Conservation (phyloP, 2,797 vertebrate genomes). For the Scomberomorus guttatus region DNA sequence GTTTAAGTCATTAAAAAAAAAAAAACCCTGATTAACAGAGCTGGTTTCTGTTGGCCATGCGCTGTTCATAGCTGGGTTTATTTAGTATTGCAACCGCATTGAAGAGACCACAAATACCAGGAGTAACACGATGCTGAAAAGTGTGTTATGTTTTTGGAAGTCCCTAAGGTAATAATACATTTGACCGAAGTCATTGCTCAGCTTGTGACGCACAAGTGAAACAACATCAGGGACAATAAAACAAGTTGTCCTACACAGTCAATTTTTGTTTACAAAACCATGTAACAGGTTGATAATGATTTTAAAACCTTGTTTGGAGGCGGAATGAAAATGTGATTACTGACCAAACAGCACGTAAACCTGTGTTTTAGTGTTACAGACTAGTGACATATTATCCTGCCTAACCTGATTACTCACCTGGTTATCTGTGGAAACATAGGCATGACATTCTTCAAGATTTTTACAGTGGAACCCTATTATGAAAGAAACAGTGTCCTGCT, state of each 20-base stretch:
- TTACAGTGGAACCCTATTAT: neutral
- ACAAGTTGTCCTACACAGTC: neutral
- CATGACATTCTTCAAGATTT: slow-evolving; percentile 2
- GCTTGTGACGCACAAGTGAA: neutral
- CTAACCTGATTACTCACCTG: slow-evolving; percentile 22
- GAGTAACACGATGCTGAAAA: neutral
- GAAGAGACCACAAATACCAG: neutral
- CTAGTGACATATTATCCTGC: slow-evolving; percentile 20
- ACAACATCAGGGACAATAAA: neutral
- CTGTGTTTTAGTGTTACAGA: neutral
- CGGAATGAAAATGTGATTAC: slow-evolving; percentile 3
- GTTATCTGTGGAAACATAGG: slow-evolving; percentile 1
- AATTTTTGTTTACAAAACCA: neutral
- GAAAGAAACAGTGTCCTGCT: slow-evolving; percentile 5
- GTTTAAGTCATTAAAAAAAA: neutral
- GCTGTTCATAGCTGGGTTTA: neutral
- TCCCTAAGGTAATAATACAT: neutral
- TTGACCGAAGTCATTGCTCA: neutral
- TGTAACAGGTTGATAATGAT: slow-evolving; percentile 17
- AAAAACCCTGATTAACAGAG: neutral
- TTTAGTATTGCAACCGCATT: neutral
- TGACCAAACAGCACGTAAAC: neutral
- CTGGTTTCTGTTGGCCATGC: neutral
- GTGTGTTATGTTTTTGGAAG: neutral
- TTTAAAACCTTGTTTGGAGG: slow-evolving; percentile 10